Evolutionary conservation across 2,797 vertebrate genomes (phyloP).

Genomic region (Sebastes umbrosus): DNA sequence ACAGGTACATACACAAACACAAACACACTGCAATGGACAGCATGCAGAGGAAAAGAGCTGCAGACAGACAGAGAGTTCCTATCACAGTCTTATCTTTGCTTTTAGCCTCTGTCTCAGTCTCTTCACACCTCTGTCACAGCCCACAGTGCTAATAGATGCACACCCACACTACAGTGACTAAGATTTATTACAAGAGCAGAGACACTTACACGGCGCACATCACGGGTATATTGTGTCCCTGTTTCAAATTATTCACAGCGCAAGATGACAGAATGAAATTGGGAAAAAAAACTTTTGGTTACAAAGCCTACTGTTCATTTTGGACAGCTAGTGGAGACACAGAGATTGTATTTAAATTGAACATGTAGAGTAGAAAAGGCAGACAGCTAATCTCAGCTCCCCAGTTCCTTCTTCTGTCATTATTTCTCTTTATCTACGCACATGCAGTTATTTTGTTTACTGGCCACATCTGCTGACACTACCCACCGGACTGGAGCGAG

Average conservation of each 20-base stretch:
- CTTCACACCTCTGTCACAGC: constrained; percentile 71
- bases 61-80: background rate
- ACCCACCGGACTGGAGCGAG: background rate
- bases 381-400: background rate
- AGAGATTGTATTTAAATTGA: constrained; percentile 8
- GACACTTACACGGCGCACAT: constrained; percentile 66
- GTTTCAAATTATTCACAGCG: constrained; percentile 60
- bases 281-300: constrained; percentile 6
- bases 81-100: constrained; percentile 50
- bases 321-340: background rate
- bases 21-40: background rate
- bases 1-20: background rate
- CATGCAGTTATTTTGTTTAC: background rate
- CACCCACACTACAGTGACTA: constrained; percentile 70
- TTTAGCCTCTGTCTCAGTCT: constrained; percentile 56
- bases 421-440: background rate
- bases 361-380: background rate
- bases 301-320: constrained; percentile 4
- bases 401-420: background rate
- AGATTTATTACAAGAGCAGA: constrained; percentile 65
- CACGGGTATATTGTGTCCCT: constrained; percentile 73
- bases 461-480: background rate
- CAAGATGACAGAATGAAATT: constrained; percentile 29
- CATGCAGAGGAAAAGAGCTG: background rate
- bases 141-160: constrained; percentile 75